A percentile compares a stretch with the other conserved stretches of the same genome.
Evolutionary conservation across 2,113 vertebrate genomes (phyloP).

Genomic region (Acrocephalus kingi): DNA sequence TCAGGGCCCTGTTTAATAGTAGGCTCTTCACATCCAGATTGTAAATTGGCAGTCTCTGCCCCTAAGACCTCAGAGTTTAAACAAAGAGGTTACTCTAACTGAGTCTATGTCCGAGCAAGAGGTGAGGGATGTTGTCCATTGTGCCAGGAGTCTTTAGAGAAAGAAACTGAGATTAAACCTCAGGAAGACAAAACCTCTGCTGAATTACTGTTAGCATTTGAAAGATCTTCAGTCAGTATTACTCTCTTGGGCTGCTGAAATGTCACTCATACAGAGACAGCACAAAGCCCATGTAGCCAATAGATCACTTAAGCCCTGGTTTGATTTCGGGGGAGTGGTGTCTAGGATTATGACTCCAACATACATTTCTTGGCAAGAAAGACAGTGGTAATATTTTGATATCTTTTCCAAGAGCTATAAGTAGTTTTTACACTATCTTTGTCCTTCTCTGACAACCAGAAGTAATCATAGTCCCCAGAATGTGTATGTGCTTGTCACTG

Average conservation of each 20-base stretch:
- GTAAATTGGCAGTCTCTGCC: not conserved
- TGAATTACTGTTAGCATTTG: not conserved
- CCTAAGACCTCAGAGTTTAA: not conserved
- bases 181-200: not conserved
- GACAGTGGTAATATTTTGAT: not conserved
- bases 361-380: not conserved
- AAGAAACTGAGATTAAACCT: not conserved
- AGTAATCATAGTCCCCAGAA: not conserved
- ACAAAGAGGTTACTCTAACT: not conserved
- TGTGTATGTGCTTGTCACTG: not conserved
- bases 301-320: not conserved
- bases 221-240: not conserved
- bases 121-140: accelerated
- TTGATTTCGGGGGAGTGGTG: not conserved
- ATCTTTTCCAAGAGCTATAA: not conserved
- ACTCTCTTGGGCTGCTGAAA: not conserved
- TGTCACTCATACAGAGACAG: not conserved
- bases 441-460: not conserved
- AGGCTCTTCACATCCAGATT: not conserved
- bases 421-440: not conserved
- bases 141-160: not conserved
- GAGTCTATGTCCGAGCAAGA: not conserved
- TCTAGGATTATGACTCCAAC: not conserved
- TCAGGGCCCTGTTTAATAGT: not conserved
- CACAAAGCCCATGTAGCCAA: not conserved